Conservation (phyloP, 2,113 vertebrate genomes). For the Lepus timidus region DNA sequence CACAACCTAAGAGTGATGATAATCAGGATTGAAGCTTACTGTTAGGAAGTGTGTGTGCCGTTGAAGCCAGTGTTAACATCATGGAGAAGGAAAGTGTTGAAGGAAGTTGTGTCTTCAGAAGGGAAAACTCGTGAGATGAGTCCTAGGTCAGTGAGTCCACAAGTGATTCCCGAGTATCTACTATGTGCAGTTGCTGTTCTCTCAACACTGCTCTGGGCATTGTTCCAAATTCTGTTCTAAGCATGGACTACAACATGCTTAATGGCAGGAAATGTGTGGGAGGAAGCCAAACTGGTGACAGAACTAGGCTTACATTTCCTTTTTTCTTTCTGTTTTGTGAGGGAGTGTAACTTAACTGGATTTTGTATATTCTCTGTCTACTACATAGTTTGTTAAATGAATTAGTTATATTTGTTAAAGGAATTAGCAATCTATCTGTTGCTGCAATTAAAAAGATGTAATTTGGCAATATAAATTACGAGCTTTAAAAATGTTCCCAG, state of each 20-base stretch:
- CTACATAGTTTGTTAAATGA: slow-evolving; percentile 32
- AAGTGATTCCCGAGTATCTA: slow-evolving; percentile 39
- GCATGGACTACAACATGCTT: neutral
- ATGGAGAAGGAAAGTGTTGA: neutral
- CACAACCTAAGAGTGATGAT: neutral
- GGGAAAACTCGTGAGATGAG: neutral
- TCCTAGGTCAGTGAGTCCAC: neutral
- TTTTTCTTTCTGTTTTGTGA: slow-evolving; percentile 17
- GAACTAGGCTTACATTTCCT: neutral
- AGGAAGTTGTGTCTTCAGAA: neutral
- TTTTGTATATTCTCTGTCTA: slow-evolving; percentile 18
- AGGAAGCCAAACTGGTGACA: slow-evolving; percentile 58
- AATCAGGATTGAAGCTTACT: neutral
- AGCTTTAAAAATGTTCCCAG: slow-evolving; percentile 50
- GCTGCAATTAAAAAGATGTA: neutral
- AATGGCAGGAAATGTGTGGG: slow-evolving; percentile 77
- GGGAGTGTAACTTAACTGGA: neutral
- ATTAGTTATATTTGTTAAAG: slow-evolving; percentile 35
- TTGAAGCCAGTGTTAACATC: neutral
- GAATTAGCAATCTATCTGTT: slow-evolving; percentile 2
- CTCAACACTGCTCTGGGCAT: neutral
- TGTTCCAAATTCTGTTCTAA: neutral
- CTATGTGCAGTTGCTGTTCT: neutral
- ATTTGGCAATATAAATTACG: neutral
- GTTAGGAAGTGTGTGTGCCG: neutral